Evolutionary conservation across 2,888 invertebrate species (phyloP), one percentile per base, ranked within the genome.

Genomic region (Heliothis peltigera): DNA sequence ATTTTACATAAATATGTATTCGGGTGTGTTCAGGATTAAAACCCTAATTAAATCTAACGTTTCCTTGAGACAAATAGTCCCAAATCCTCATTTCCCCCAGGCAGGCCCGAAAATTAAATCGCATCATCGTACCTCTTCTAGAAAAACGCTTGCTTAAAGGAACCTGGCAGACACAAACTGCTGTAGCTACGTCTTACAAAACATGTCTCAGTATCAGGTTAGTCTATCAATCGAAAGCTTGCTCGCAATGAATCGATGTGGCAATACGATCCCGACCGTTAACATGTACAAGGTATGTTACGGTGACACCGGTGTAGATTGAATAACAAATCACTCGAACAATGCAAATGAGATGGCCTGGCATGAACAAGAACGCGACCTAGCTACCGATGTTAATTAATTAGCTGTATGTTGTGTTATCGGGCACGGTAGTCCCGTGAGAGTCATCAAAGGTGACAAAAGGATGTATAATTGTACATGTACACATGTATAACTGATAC

Each of bases 261-360:
- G 81, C 83, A 82, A 81, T 71, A 55, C 58, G 64, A 70, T 70
- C 58, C 42, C 57, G 47, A 62, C 64, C 72, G 77, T 77, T 81
- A 81, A 80, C 78, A 79, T 75, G 75, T 70, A 69, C 69, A 65
- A 69, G 68, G 83, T 83, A 64, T 80, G 79, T 59, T 73, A 79
- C 74, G 79, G 80, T 74, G 70, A 79, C 77, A 64, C 57, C 59
- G 63, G 66, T 75, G 67, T 80, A 76, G 80, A 86, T 84, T 80
- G 76, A 83, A 85, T 87, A 84, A 82, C 82, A 84, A 84, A 79
- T 82, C 69, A 80, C 64, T 75, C 51, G 60, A 77, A 77, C 71
- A 76, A 74, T 80, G 73, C 68, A 77, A 77, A 75, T 74, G 66
- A 71, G 62, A 65, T 72, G 71, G 75, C 79, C 77, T 73, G 51